Conservation (phyloP, 53 echinoderm and acorn worm species). For the Temnopleurus reevesii region DNA sequence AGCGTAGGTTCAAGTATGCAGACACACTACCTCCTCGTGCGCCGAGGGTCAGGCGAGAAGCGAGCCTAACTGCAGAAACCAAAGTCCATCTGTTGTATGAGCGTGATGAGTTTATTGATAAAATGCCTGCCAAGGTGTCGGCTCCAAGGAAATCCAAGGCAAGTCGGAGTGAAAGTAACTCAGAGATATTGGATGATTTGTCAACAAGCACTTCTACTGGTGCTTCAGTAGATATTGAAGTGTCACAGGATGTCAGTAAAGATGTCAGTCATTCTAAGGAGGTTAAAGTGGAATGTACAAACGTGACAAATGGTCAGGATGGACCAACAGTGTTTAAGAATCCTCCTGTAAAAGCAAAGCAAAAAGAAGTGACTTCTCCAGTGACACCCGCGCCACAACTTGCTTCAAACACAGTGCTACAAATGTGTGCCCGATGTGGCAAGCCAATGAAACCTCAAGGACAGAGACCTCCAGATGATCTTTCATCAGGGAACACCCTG, state of each 20-base stretch:
- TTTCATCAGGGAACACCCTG: background rate
- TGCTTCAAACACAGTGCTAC: background rate
- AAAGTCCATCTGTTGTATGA: constrained; percentile 91
- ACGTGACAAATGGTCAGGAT: constrained; percentile 6
- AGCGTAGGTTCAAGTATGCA: constrained; percentile 62
- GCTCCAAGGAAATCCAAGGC: constrained; percentile 55
- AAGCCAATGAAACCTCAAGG: constrained; percentile 25
- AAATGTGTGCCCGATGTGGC: constrained; percentile 26
- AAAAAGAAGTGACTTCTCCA: background rate
- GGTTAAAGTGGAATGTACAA: background rate
- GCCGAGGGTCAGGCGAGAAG: constrained; percentile 78
- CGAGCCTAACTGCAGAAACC: constrained; percentile 97
- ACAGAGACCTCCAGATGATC: constrained; percentile 11
- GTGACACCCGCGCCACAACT: background rate
- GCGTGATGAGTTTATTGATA: constrained; percentile 65
- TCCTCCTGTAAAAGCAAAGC: background rate
- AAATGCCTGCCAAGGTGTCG: constrained; percentile 1
- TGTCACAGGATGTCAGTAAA: background rate
- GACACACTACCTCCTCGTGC: constrained; percentile 66
- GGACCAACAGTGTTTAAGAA: background rate
- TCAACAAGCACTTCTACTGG: background rate
- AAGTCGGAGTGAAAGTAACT: background rate
- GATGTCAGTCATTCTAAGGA: background rate
- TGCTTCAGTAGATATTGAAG: background rate
- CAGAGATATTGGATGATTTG: background rate